Conservation (phyloP, 1,140 invertebrate species). For the Zophobas atratus region DNA sequence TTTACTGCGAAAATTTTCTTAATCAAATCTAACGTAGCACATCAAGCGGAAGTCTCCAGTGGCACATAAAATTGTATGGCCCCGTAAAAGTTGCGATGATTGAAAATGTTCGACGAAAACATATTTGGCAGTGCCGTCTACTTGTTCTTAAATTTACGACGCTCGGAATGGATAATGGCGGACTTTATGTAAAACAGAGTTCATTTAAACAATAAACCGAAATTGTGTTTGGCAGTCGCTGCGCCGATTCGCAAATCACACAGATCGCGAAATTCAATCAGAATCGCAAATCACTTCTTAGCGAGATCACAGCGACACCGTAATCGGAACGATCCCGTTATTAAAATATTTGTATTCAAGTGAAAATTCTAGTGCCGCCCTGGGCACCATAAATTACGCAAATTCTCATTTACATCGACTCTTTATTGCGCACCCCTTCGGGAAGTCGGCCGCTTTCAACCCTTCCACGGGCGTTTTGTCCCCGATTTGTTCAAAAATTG, state of each 20-base stretch:
- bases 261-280: no score
- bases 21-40: slow-evolving; percentile 58
- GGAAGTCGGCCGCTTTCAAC: background rate
- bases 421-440: slow-evolving; percentile 14
- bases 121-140: slow-evolving; percentile 48
- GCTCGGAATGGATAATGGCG: background rate
- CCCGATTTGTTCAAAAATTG: background rate
- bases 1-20: slow-evolving; percentile 56
- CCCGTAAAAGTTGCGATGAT: slow-evolving; percentile 58
- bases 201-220: slow-evolving; percentile 42
- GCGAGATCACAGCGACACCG: background rate
- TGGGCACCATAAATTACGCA: slow-evolving; percentile 18
- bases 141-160: slow-evolving; percentile 43
- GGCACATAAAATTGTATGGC: slow-evolving; percentile 57
- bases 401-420: slow-evolving; percentile 9
- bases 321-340: slow-evolving; percentile 1
- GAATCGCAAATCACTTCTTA: no score
- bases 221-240: slow-evolving; percentile 16
- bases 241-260: background rate
- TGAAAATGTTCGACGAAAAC: slow-evolving; percentile 57
- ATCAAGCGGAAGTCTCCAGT: slow-evolving; percentile 55
- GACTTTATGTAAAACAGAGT: slow-evolving; percentile 45
- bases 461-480: background rate
- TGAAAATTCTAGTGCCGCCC: slow-evolving; percentile 30
- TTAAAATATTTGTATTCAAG: slow-evolving; percentile 27